phyloP scores from a whole-genome alignment of 2,888 invertebrate species.

The Phyllotreta striolata region DNA sequence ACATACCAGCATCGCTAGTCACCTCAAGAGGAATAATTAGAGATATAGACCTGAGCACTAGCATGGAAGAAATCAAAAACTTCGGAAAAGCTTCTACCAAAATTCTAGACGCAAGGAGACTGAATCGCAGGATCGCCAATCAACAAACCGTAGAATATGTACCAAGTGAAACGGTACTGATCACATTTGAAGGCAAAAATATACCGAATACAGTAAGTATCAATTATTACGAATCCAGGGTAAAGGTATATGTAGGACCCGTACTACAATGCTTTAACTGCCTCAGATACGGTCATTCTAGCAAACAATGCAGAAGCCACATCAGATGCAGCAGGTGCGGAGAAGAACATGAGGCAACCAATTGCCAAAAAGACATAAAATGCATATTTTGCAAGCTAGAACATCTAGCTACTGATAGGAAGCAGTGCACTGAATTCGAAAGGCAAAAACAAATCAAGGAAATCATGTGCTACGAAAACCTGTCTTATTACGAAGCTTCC shows the following conservation, averaged over 20 bases:
- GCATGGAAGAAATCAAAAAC: too few species aligned
- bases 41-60: too few species aligned
- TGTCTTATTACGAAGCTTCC: too few species aligned
- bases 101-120: conserved; percentile 8
- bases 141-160: background rate
- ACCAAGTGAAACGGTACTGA: conserved; percentile 9
- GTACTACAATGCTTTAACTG: conserved; percentile 12
- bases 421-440: too few species aligned
- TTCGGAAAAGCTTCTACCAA: background rate
- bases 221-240: conserved; percentile 7
- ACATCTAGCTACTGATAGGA: too few species aligned
- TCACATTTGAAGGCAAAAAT: conserved; percentile 4
- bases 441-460: too few species aligned
- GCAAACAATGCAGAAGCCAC: background rate
- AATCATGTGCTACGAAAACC: too few species aligned
- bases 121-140: background rate
- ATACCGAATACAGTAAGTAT: conserved; percentile 6
- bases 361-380: too few species aligned
- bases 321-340: background rate
- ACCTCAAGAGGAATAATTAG: too few species aligned
- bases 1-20: background rate
- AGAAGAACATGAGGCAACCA: background rate
- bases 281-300: conserved; percentile 1
- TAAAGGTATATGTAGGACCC: background rate
- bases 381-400: too few species aligned